Base-by-base conservation (phyloP, 1,140 invertebrate species). In the Hetaerina americana region DNA sequence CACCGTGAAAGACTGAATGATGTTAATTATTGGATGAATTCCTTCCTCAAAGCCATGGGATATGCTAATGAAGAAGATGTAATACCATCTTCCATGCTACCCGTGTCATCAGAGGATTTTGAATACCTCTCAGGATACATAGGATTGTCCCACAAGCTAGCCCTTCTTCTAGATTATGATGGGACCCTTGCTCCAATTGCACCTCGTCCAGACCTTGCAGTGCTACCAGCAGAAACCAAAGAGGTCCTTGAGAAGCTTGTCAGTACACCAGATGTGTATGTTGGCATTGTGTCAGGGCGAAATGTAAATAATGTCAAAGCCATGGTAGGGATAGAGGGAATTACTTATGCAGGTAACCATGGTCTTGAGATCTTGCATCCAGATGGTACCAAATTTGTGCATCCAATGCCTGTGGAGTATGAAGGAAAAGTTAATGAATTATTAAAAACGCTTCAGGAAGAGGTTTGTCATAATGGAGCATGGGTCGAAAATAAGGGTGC, bases 401-500 rank as follows among this genome's bases (percentile, higher is more conserved):
- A 81, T 74, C 81, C 80, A 5, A 76, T 82, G 24, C 79, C 80
- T 24, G 75, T 74, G 29, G 80, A 81, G 25, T 80, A 80, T 69
- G 79, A 78, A 69, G 76, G 77, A n/a, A 77, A 78, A 69, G 74
- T 82, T 15, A 73, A 75, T 29, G 72, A 71, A 10, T 74, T 82
- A 5, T 73, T 78, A 22, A 72, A 77, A 26, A 77, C 75, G 12
- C 75, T 82, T 25, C 72, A 78, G 70, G 72, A 75, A 15, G 76
- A 78, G 66, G 77, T 79, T n/a, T 80, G 79, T 72, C 67, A 70
- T 22, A 76, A 81, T 68, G 81, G 81, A 27, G 81, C 81, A 12
- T 82, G 81, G 81, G 76, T 82, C n/a, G 81, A 82, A 72, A 76
- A 81, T 72, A 82, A 82, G 74, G 80, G 79, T 6, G 76, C 77